A percentile compares a stretch with the other conserved stretches of the same genome.
Conservation (phyloP, 1,140 invertebrate genomes). For the Cydia fagiglandana region DNA sequence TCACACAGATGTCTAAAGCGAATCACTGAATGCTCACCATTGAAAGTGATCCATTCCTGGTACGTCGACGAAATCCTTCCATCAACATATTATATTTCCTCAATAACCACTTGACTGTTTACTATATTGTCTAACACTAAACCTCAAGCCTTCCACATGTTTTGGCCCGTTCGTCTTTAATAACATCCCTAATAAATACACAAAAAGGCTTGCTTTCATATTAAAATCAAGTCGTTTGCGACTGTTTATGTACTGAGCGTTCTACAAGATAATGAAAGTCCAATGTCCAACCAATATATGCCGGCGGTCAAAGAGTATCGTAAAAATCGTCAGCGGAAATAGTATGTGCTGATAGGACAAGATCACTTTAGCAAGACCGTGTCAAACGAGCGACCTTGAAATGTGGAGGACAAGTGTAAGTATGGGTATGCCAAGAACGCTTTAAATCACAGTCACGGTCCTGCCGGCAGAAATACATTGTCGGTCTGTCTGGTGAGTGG, state of each 20-base stretch:
- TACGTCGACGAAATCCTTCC: neutral
- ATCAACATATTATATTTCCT: neutral
- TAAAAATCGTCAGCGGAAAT: conserved; percentile 11
- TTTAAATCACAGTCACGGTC: too few species aligned
- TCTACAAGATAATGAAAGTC: neutral
- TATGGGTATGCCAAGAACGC: neutral
- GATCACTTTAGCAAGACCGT: neutral
- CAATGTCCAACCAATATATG: conserved; percentile 5
- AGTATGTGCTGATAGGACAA: neutral
- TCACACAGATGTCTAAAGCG: neutral
- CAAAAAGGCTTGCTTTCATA: neutral
- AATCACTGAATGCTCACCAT: neutral
- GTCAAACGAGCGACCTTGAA: conserved; percentile 7
- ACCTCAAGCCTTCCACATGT: neutral
- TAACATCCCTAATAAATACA: neutral
- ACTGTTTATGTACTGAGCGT: neutral
- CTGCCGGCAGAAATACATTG: too few species aligned
- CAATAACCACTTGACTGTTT: neutral
- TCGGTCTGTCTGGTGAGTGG: too few species aligned
- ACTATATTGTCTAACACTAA: neutral
- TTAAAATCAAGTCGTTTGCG: neutral
- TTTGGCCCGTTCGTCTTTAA: neutral
- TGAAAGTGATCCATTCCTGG: neutral
- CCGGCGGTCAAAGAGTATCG: conserved; percentile 17
- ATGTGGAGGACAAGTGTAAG: neutral